Evolutionary conservation across 2,888 invertebrate genomes (phyloP).

Genomic region (Odiellus spinosus): DNA sequence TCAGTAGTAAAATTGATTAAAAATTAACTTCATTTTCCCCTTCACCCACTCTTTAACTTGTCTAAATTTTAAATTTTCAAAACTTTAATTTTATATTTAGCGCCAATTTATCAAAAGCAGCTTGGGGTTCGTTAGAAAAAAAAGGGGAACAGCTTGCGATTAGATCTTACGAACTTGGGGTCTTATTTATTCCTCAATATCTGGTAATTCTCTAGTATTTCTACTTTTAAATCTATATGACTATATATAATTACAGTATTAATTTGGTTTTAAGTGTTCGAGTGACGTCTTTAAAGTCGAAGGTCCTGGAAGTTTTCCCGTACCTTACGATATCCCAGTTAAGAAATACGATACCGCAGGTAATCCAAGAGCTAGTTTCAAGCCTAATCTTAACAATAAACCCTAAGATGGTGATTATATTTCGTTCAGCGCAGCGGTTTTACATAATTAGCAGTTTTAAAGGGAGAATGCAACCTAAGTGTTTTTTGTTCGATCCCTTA

Average conservation of each 20-base stretch:
- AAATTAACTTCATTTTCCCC: no score
- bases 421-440: no score
- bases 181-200: slow-evolving; percentile 66
- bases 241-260: no score
- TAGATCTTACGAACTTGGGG: slow-evolving; percentile 79
- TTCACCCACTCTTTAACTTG: no score
- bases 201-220: slow-evolving; percentile 55
- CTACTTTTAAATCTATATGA: no score
- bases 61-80: neutral
- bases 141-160: slow-evolving; percentile 44
- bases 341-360: slow-evolving; percentile 5
- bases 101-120: slow-evolving; percentile 90
- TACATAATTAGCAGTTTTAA: no score
- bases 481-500: no score
- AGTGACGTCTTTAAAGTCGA: slow-evolving; percentile 6
- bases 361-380: no score
- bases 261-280: neutral
- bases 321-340: slow-evolving; percentile 19
- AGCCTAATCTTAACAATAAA: no score
- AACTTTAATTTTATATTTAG: slow-evolving; percentile 35
- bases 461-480: no score
- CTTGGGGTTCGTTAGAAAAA: slow-evolving; percentile 65
- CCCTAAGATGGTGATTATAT: no score
- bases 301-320: slow-evolving; percentile 10
- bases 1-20: no score